Conservation (phyloP, 1,140 invertebrate species). For the Rhagoletis zephyria region DNA sequence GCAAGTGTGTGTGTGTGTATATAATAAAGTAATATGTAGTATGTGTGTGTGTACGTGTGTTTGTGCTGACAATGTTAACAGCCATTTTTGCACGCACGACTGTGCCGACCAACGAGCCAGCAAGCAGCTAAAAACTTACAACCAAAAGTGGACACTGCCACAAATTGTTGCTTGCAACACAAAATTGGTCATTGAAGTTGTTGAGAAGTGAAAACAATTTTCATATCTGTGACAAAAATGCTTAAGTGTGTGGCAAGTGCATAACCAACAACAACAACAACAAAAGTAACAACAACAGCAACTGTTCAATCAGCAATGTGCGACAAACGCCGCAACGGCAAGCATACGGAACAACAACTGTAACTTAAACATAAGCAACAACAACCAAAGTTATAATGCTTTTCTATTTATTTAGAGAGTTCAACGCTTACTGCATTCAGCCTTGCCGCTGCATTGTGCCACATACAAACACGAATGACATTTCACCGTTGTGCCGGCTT, state of each 20-base stretch:
- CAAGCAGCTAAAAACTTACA: background rate
- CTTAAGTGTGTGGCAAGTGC: background rate
- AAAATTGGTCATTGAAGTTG: constrained; percentile 48
- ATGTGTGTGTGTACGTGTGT: background rate
- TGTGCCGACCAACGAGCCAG: constrained; percentile 25
- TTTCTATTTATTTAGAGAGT: no score
- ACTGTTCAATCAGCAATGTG: background rate
- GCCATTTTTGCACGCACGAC: constrained; percentile 2
- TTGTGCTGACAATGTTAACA: background rate
- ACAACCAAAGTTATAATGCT: background rate
- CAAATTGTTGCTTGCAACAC: constrained; percentile 50
- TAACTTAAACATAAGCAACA: background rate
- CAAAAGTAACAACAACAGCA: background rate
- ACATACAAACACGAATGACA: background rate
- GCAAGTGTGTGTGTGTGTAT: background rate
- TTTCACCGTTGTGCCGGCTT: background rate
- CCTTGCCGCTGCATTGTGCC: background rate
- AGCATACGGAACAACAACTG: background rate
- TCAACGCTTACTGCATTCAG: no score
- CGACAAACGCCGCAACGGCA: background rate
- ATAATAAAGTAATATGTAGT: background rate
- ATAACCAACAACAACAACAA: background rate
- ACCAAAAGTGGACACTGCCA: constrained; percentile 23
- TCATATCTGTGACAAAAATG: constrained; percentile 52
- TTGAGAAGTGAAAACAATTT: constrained; percentile 48